Evolutionary conservation across 2,113 vertebrate genomes (phyloP).

Genomic region (Paratilapia polleni): DNA sequence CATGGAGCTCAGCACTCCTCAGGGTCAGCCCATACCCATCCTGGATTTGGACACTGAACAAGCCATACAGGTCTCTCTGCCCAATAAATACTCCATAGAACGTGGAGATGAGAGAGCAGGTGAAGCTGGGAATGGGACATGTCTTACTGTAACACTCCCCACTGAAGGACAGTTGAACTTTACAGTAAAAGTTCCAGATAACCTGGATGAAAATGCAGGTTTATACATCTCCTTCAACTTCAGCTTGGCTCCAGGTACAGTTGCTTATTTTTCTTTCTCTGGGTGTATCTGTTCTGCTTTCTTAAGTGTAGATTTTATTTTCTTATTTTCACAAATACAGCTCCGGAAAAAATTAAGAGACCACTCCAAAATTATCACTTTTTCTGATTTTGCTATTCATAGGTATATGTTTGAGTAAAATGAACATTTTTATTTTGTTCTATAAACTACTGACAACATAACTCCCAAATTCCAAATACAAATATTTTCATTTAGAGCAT

Average conservation of each 20-base stretch:
- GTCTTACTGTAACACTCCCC: conserved; percentile 51
- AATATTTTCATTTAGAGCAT: too few species aligned
- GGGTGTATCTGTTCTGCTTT: not conserved
- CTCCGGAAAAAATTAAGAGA: too few species aligned
- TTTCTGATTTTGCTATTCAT: too few species aligned
- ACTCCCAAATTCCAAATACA: too few species aligned
- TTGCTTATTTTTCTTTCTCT: accelerated
- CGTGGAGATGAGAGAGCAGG: not conserved
- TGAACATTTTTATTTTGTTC: too few species aligned
- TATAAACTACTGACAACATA: too few species aligned
- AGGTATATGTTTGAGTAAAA: too few species aligned
- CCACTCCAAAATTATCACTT: too few species aligned
- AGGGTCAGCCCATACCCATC: conserved; percentile 74
- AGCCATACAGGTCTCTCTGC: conserved; percentile 77
- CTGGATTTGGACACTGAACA: conserved; percentile 67
- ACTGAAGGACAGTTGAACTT: conserved; percentile 67
- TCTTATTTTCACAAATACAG: not conserved
- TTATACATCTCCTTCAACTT: conserved; percentile 78
- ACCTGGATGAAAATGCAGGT: conserved; percentile 69
- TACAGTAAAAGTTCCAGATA: conserved; percentile 65
- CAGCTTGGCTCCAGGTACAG: conserved; percentile 74
- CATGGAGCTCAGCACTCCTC: conserved; percentile 80
- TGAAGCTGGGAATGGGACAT: conserved; percentile 11
- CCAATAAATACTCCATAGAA: conserved; percentile 28
- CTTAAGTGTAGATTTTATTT: not conserved